Evolutionary conservation across 1,140 invertebrate species (phyloP).

Genomic region (Kradibia gibbosae): DNA sequence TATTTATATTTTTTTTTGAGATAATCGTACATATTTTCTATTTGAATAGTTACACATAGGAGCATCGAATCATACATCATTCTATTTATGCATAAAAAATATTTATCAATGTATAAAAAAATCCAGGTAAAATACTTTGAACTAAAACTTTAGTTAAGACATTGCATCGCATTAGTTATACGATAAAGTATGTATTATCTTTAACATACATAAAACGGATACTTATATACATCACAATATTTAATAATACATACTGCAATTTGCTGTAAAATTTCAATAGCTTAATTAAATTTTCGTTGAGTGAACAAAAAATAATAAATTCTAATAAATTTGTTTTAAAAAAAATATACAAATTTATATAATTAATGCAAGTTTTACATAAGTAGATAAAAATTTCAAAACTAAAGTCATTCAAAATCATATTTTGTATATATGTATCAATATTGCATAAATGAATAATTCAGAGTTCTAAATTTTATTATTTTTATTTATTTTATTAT

Average conservation of each 20-base stretch:
- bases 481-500: background rate
- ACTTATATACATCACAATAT: background rate
- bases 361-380: background rate
- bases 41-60: background rate
- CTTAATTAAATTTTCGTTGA: too few relatives aligned
- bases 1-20: background rate
- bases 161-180: slow-evolving; percentile 51
- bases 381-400: background rate
- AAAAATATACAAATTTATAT: background rate
- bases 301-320: background rate
- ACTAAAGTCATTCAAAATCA: too few relatives aligned
- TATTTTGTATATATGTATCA: too few relatives aligned
- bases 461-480: background rate
- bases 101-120: background rate
- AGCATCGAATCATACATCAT: slow-evolving; percentile 8
- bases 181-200: background rate
- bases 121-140: slow-evolving; percentile 53
- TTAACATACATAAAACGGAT: background rate
- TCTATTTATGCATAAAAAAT: slow-evolving; percentile 28
- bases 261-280: too few relatives aligned
- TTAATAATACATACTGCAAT: background rate
- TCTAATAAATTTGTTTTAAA: background rate
- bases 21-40: background rate
- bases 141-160: slow-evolving; percentile 67
- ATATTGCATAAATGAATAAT: too few relatives aligned